Conservation (phyloP, 37 sponge, comb jelly and placozoan genomes). For the Dysidea cf. avara region DNA sequence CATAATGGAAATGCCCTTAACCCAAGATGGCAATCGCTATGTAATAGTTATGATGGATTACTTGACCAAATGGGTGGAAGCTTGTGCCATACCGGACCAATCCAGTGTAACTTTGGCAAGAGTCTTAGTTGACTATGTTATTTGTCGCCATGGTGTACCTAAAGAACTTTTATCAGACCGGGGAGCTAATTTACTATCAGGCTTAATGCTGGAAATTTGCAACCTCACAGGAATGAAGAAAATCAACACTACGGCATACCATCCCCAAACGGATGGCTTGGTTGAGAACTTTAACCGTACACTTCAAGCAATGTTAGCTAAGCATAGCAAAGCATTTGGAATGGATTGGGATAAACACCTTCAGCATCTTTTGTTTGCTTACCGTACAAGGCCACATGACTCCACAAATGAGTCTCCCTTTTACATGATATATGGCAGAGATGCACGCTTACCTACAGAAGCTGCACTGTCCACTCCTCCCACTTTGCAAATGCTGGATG, state of each 20-base stretch:
- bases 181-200: conserved; percentile 9
- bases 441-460: too few relatives aligned
- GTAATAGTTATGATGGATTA: conserved; percentile 6
- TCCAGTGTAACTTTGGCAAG: background rate
- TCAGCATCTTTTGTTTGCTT: conserved; percentile 12
- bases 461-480: too few relatives aligned
- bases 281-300: conserved; percentile 27
- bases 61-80: too few relatives aligned
- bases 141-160: conserved; percentile 26
- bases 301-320: conserved; percentile 14
- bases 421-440: too few relatives aligned
- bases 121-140: conserved; percentile 12
- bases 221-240: conserved; percentile 9
- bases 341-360: background rate
- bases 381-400: conserved; percentile 10
- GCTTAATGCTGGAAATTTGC: conserved; percentile 2
- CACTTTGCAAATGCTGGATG: too few relatives aligned
- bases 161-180: conserved; percentile 9
- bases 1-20: conserved; percentile 8
- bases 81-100: conserved; percentile 2
- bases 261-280: conserved; percentile 20
- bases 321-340: background rate
- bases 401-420: background rate
- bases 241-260: conserved; percentile 27
- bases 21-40: conserved; percentile 1